Conservation (phyloP, 2,888 invertebrate genomes). For the Amphipyra berbera region DNA sequence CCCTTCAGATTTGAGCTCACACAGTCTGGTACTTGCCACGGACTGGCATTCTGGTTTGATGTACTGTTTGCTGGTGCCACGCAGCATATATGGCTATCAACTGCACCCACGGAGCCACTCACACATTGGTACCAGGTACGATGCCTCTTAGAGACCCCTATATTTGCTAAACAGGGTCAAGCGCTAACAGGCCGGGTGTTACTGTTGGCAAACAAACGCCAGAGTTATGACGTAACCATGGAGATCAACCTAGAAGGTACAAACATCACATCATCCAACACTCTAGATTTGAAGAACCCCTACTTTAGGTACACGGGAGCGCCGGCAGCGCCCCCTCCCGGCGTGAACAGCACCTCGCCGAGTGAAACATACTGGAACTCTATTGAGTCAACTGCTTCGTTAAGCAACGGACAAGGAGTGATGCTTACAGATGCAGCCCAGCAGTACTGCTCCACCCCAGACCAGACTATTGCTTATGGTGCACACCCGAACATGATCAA, state of each 20-base stretch:
- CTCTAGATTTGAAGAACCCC: constrained; percentile 99
- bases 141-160: constrained; percentile 97
- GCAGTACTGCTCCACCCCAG: constrained; percentile 83
- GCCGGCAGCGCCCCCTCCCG: constrained; percentile 97
- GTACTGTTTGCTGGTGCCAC: constrained; percentile 98
- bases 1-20: constrained; percentile 97
- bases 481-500: constrained; percentile 87
- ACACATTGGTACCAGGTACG: constrained; percentile 99
- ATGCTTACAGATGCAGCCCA: constrained; percentile 82
- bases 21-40: constrained; percentile 98
- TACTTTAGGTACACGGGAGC: constrained; percentile 99
- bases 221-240: constrained; percentile 99
- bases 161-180: constrained; percentile 98
- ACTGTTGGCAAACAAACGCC: constrained; percentile 97
- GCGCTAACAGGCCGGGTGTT: constrained; percentile 96
- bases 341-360: constrained; percentile 96
- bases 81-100: constrained; percentile 98
- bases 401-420: constrained; percentile 84
- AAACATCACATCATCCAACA: constrained; percentile 95
- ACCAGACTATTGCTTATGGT: constrained; percentile 79
- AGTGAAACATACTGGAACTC: constrained; percentile 98
- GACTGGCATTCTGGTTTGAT: constrained; percentile 99
- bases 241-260: constrained; percentile 97
- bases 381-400: constrained; percentile 92
- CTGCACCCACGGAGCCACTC: constrained; percentile 98